Evolutionary conservation across 37 sponge, comb jelly and placozoan species (phyloP).

Genomic region (Halichondria panicea): DNA sequence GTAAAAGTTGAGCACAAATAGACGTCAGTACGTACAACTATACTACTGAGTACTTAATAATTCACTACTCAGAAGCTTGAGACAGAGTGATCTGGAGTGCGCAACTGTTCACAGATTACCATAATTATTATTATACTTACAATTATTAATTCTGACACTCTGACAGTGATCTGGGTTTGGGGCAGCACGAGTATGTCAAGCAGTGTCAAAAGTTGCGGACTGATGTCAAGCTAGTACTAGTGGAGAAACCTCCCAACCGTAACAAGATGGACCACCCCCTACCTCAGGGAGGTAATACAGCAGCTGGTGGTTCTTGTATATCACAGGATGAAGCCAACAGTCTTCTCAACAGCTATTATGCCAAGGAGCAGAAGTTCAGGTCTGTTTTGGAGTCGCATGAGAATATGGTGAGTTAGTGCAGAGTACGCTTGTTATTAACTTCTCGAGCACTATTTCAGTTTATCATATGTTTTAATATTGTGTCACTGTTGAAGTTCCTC

Average conservation of each 20-base stretch:
- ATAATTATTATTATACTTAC: no score
- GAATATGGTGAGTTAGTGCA: conserved; percentile 7
- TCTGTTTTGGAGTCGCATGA: not conserved
- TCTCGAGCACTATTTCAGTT: not conserved
- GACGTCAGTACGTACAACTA: no score
- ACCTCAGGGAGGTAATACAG: not conserved
- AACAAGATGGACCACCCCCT: not conserved
- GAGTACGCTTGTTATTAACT: not conserved
- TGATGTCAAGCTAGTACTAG: conserved; percentile 34
- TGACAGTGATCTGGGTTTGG: conserved; percentile 8
- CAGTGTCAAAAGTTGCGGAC: conserved; percentile 42
- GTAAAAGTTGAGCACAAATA: no score
- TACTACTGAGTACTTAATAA: no score
- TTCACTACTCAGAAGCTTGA: no score
- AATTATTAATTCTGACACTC: not conserved
- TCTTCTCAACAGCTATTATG: conserved; percentile 36
- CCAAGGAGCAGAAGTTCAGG: conserved; percentile 34
- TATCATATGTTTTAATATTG: not conserved
- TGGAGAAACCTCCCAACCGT: conserved; percentile 5
- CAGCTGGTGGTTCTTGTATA: not conserved
- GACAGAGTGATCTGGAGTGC: no score
- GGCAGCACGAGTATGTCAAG: conserved; percentile 54
- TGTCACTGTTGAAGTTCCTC: no score
- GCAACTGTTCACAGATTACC: no score
- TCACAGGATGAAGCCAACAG: conserved; percentile 14